Conservation (phyloP, 2,888 invertebrate genomes). For the Lithophane leautieri region DNA sequence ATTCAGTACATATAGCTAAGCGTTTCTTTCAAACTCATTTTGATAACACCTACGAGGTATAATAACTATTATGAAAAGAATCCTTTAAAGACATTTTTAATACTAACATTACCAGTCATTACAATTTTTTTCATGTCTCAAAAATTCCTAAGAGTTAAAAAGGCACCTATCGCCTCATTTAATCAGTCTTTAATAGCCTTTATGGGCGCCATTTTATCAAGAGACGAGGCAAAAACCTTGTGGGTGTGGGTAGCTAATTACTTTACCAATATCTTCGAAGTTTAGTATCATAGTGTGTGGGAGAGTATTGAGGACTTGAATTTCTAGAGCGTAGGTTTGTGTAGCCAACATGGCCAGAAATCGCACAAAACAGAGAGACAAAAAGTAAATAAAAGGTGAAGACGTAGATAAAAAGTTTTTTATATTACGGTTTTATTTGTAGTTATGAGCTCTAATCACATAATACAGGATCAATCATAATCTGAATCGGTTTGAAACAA, state of each 20-base stretch:
- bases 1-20: background rate
- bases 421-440: background rate
- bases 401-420: background rate
- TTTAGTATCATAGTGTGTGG: background rate
- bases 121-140: slow-evolving; percentile 9
- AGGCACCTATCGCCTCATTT: slow-evolving; percentile 22
- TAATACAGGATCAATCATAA: no score
- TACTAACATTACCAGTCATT: background rate
- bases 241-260: slow-evolving; percentile 6
- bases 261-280: slow-evolving; percentile 13
- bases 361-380: no score
- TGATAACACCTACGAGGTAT: background rate
- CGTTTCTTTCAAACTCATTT: slow-evolving; percentile 5
- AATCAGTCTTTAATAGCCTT: slow-evolving; percentile 19
- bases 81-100: background rate
- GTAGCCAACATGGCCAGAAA: no score
- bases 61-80: background rate
- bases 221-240: background rate
- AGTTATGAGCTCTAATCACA: background rate
- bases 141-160: slow-evolving; percentile 1
- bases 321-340: background rate
- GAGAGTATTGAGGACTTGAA: background rate
- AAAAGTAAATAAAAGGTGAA: background rate
- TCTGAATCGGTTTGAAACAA: no score
- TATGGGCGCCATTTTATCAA: background rate